Evolutionary conservation across 2,113 vertebrate species (phyloP).

Genomic region (Ciconia stormi): DNA sequence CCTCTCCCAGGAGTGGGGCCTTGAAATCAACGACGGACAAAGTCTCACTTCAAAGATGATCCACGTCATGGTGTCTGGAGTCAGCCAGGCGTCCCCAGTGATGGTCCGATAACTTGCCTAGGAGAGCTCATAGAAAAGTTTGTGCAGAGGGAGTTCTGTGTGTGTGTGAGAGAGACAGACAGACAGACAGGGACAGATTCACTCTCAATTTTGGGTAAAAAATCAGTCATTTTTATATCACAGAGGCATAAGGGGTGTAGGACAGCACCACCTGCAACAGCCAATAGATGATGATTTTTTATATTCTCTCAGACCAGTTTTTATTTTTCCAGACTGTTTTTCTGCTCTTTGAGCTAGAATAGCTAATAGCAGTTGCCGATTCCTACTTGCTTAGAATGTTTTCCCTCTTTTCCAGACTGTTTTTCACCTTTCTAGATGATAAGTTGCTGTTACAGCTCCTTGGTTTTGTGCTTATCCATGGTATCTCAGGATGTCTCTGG

Average conservation of each 20-base stretch:
- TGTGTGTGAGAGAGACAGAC: background rate
- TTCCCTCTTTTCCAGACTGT: background rate
- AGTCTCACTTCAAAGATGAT: background rate
- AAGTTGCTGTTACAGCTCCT: background rate
- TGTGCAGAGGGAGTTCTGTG: background rate
- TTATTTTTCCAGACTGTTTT: background rate
- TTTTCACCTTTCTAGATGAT: background rate
- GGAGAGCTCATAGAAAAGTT: background rate
- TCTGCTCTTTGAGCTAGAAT: background rate
- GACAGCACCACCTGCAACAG: background rate
- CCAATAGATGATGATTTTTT: background rate
- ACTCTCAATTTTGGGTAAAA: background rate
- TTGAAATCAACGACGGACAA: background rate
- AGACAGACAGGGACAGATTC: background rate
- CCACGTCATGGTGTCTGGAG: rapidly evolving
- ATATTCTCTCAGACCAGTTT: background rate
- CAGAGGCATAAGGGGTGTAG: background rate
- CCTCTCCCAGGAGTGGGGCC: background rate
- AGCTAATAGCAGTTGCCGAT: background rate
- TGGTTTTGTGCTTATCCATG: background rate
- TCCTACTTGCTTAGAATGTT: background rate
- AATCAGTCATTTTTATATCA: background rate
- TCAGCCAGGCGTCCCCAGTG: background rate
- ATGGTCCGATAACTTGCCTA: background rate
- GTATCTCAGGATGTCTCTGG: background rate